Percentiles rank a stretch among this genome's conserved stretches.
These are phyloP conservation scores for Plodia interpunctella DNA, from an alignment of 1,140 invertebrate genomes.

Conservation along the genomic window DNA sequence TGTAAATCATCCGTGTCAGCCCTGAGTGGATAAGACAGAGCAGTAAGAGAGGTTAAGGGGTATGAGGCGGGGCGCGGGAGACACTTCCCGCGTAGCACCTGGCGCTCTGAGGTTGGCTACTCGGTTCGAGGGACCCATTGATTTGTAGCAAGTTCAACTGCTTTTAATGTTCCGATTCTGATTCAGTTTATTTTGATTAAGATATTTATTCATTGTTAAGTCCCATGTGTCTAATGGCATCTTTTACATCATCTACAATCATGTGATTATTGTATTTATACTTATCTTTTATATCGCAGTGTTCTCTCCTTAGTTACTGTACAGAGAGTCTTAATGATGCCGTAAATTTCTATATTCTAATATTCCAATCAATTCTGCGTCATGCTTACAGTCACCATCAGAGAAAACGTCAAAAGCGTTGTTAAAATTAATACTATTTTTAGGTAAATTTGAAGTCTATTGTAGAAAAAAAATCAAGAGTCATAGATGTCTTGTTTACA, in stretches of 20 bases:
- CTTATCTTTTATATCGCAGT: too few species aligned
- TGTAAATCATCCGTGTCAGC: constrained; percentile 19
- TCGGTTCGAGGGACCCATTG: constrained; percentile 62
- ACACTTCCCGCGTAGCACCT: constrained; percentile 69
- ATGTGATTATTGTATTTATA: too few species aligned
- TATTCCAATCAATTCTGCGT: too few species aligned
- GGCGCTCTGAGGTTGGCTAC: constrained; percentile 64
- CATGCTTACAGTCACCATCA: too few species aligned
- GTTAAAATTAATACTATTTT: not conserved
- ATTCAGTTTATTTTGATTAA: too few species aligned
- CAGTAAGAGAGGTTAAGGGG: constrained; percentile 17
- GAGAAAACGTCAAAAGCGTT: too few species aligned
- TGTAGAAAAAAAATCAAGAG: not conserved
- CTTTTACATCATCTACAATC: too few species aligned
- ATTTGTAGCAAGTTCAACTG: constrained; percentile 59
- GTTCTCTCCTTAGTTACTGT: too few species aligned
- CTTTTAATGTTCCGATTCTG: constrained; percentile 46
- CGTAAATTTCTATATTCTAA: too few species aligned
- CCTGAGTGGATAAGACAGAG: constrained; percentile 14
- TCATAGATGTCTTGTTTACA: not conserved
- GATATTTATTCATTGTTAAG: too few species aligned
- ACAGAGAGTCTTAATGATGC: too few species aligned
- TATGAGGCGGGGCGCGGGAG: constrained; percentile 19
- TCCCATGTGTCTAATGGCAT: too few species aligned
- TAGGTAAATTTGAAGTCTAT: not conserved